phyloP scores from a whole-genome alignment of 2,113 vertebrate genomes.

The Baryphthengus martii region DNA sequence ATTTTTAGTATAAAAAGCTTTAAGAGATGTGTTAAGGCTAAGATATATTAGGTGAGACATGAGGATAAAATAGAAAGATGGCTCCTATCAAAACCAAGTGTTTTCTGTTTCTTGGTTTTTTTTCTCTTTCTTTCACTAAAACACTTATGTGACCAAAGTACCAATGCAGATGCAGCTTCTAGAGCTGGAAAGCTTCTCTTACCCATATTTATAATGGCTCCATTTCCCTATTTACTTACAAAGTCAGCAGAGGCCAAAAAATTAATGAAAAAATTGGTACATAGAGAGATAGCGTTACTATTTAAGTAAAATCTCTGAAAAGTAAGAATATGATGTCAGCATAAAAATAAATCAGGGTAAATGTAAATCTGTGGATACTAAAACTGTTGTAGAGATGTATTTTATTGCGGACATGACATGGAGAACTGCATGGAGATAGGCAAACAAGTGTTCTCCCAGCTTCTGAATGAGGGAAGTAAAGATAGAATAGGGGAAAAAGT shows the following conservation, averaged over 20 bases:
- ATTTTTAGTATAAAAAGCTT: not conserved
- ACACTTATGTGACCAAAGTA: not conserved
- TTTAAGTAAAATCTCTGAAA: constrained; percentile 6
- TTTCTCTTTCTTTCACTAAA: not conserved
- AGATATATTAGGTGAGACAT: not conserved
- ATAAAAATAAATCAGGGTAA: not conserved
- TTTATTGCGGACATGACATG: not conserved
- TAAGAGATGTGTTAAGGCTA: not conserved
- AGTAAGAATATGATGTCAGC: not conserved
- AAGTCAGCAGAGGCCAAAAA: constrained; percentile 12
- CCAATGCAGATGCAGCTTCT: not conserved
- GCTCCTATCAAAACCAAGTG: not conserved
- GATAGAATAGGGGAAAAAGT: accelerated
- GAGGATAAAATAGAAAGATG: not conserved
- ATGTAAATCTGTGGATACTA: not conserved
- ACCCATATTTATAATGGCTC: not conserved
- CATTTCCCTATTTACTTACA: not conserved
- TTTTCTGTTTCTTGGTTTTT: not conserved
- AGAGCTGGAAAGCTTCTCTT: not conserved
- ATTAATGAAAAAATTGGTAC: not conserved
- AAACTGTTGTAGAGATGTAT: not conserved
- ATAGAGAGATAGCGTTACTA: not conserved
- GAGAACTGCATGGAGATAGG: not conserved
- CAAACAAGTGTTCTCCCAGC: not conserved
- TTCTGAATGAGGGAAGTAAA: not conserved